These are phyloP conservation scores for Ennomos erosarius DNA, from an alignment of 2,888 invertebrate genomes.

Conservation along the genomic window DNA sequence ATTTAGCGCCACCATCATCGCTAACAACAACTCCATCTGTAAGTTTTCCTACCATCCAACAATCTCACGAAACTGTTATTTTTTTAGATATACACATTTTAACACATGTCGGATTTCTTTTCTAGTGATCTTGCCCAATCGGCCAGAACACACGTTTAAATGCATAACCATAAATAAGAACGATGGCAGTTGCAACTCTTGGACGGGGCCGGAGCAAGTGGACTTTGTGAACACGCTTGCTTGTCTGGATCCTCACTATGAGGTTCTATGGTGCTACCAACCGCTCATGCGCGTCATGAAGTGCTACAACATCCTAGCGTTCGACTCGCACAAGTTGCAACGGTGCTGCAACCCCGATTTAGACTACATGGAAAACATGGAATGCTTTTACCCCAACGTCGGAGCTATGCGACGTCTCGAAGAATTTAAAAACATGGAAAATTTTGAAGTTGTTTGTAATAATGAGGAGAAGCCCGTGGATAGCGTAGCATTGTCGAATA, in stretches of 20 bases:
- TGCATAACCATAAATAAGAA: constrained; percentile 95
- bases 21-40: constrained; percentile 94
- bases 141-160: constrained; percentile 92
- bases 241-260: constrained; percentile 95
- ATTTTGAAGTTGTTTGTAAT: constrained; percentile 62
- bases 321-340: constrained; percentile 86
- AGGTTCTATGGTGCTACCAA: constrained; percentile 96
- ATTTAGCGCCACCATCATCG: constrained; percentile 94
- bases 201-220: constrained; percentile 92
- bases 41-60: constrained; percentile 53
- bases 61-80: too few species aligned
- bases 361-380: constrained; percentile 52
- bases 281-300: constrained; percentile 87
- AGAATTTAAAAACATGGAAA: constrained; percentile 72
- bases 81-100: too few species aligned
- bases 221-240: constrained; percentile 92
- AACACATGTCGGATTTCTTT: neutral
- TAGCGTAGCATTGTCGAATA: constrained; percentile 67
- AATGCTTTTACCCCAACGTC: constrained; percentile 58
- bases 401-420: constrained; percentile 74
- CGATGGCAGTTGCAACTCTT: constrained; percentile 95
- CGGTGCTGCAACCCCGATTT: constrained; percentile 70
- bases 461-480: constrained; percentile 60
- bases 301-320: constrained; percentile 94
- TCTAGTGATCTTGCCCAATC: constrained; percentile 92